Evolutionary conservation across 2,113 vertebrate species (phyloP), one percentile per base, ranked within the genome.

Genomic region (Cheirogaleus medius): DNA sequence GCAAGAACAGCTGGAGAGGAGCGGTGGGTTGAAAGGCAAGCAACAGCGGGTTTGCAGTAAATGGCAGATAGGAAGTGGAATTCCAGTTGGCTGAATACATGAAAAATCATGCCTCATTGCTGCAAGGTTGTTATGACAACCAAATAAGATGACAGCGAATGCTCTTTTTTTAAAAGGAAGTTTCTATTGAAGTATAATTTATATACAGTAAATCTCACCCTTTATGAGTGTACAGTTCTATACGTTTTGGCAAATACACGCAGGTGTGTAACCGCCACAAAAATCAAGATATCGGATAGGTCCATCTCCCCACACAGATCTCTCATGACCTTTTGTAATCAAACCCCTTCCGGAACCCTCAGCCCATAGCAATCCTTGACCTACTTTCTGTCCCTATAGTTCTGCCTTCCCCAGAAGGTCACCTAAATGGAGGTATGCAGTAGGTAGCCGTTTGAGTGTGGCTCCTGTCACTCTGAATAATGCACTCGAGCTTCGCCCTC

Each of bases 111-210:
- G 32, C 37, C 77, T 37, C 27, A 58, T 78, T 58, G 87, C 56
- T 56, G 18, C 54, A 7, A 39, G 44, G 91, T 94, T 85, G 91
- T 60, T 47, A 80, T 85, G 94, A 73, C 77, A 85, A 96, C 91
- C 78, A 80, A n/a, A 20, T 87, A 64, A 58, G 83, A 73, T 60
- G 18, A 32, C 15, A 44, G 47, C 32, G 29, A 77, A 52, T 27
- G 71, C 27, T 82, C 60, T 56, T 52, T 81, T 90, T 34, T 80
- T 81, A 21, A 37, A 54, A 44, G 25, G 29, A 68, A 37, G 14
- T 78, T 83, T 93, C 54, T 37, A 80, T 10, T 91, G 47, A 88
- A 34, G 34, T 64, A 18, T 47, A 68, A 69, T 34, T 76, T n/a
- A 47, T 32, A 20, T 29, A 15, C 1, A 15, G 27, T 25, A 73